Percentiles rank a stretch among this genome's conserved stretches.
These are phyloP conservation scores for Idaea straminata DNA, from an alignment of 2,888 invertebrate genomes.

Conservation along the genomic window DNA sequence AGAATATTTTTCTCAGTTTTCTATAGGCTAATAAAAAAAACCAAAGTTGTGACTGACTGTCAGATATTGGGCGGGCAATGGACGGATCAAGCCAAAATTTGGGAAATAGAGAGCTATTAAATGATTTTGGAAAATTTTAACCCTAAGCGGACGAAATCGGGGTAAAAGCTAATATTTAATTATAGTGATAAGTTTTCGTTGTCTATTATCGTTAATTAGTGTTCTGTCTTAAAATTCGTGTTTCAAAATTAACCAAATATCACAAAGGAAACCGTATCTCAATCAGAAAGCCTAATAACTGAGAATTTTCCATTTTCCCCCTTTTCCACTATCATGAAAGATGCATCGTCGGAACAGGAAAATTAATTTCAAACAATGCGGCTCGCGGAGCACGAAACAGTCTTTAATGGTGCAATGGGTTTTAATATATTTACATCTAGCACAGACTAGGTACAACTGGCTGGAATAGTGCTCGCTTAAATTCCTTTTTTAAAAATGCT, in stretches of 20 bases:
- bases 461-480: slow-evolving; percentile 1
- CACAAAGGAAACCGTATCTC: neutral
- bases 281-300: slow-evolving; percentile 2
- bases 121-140: too few relatives aligned
- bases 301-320: slow-evolving; percentile 30
- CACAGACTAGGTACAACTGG: neutral
- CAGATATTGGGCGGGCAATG: too few relatives aligned
- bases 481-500: neutral
- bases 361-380: slow-evolving; percentile 73
- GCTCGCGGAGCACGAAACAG: slow-evolving; percentile 43
- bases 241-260: neutral
- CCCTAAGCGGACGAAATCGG: too few relatives aligned
- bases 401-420: slow-evolving; percentile 31
- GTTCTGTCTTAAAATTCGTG: too few relatives aligned
- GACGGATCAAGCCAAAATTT: too few relatives aligned
- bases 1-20: neutral
- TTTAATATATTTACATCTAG: slow-evolving; percentile 9
- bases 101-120: too few relatives aligned
- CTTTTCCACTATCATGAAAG: slow-evolving; percentile 70
- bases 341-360: slow-evolving; percentile 69
- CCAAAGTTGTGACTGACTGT: too few relatives aligned
- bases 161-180: too few relatives aligned
- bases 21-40: too few relatives aligned
- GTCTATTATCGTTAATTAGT: too few relatives aligned
- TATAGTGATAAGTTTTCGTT: too few relatives aligned